Base-by-base conservation (phyloP, 53 echinoderm and acorn worm species). In the Stichopus horrens region DNA sequence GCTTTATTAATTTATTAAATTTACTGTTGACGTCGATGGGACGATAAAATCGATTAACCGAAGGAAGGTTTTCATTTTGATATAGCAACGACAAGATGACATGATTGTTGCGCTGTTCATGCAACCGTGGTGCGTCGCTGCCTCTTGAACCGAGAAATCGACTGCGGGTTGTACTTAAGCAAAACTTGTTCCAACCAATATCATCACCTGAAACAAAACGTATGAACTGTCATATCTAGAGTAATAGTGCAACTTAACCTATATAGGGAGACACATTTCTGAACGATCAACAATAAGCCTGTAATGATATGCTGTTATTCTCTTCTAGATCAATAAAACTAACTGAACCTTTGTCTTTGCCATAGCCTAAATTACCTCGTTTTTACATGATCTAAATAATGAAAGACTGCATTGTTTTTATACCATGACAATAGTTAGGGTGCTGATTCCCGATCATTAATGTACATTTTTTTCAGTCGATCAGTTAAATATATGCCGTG, bases 11-110 rank as follows among this genome's bases (percentile, higher is more conserved):
- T 71, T 71, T 71, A 59, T 59, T 59, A 59, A 59, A 59, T 59
- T 8, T 59, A 71, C 71, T n/a, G 71, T 20, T 19, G 16, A 71
- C 71, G 71, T 71, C 71, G 20, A 71, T 71, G 71, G 71, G 71
- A 71, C 71, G 71, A 71, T 71, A 71, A 71, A 71, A 71, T 71
- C 71, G 71, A 71, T 71, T 19, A 71, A 71, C 71, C n/a, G 19
- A 7, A 18, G 19, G 71, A 18, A 5, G 19, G 19, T 5, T 71
- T 71, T 71, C 18, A 71, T 71, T 71, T 71, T 18, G 5, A 68
- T 19, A 68, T n/a, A 37, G 37, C 37, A 68, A 68, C 16, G 18
- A 68, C 18, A 5, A 16, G 19, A 18, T 71, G 71, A 71, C 71
- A 20, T 18, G 19, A 71, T 19, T 16, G 71, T 16, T 71, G n/a